Evolutionary conservation across 92 coral and sea anemone genomes (phyloP), one percentile per base, ranked within the genome.

Genomic region (Porites lobata): DNA sequence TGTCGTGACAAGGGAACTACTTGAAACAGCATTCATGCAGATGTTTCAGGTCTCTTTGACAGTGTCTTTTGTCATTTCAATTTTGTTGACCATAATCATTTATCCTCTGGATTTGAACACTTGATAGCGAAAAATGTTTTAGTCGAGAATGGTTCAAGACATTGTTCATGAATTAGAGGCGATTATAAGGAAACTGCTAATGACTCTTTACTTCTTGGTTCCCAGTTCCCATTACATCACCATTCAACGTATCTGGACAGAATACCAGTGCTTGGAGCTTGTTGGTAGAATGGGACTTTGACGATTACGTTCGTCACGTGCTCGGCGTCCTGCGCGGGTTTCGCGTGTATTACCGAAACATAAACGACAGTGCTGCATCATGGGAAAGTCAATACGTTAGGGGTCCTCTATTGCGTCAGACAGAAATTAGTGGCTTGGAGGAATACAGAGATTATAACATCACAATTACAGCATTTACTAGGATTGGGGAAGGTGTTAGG

Each of bases 251-350:
- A 12, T 38, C 29, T 53, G 91, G 92, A n/a, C 56, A 71, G 7
- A 82, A 87, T 85, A 87, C 85, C 50, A 87, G 91, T 65, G 84
- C 91, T 26, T 58, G 75, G 63, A 79, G 78, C 32, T 50, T 91
- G 32, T 63, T 24, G 18, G 9, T 87, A 17, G 77, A 87, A 51
- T 91, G 94, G 94, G 22, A 87, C 73, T 91, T 91, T 70, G 86
- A 91, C 88, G 70, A 79, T 22, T 56, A 82, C 59, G 85, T 87
- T 29, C 88, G 91, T 5, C 89, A 81, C 51, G 96, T 94, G 51
- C 94, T 88, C 5, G 96, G 96, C n/a, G 65, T 85, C 47, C 90
- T 91, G 5, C 88, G 69, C 17, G 96, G 96, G 1, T 94, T 66
- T 52, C 89, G 78, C 17, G 72, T 94, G 24, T 85, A 68, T 68